Percentiles rank a stretch among this genome's conserved stretches.
Evolutionary conservation across 2,888 invertebrate species (phyloP).

Genomic region (Amiota communis): DNA sequence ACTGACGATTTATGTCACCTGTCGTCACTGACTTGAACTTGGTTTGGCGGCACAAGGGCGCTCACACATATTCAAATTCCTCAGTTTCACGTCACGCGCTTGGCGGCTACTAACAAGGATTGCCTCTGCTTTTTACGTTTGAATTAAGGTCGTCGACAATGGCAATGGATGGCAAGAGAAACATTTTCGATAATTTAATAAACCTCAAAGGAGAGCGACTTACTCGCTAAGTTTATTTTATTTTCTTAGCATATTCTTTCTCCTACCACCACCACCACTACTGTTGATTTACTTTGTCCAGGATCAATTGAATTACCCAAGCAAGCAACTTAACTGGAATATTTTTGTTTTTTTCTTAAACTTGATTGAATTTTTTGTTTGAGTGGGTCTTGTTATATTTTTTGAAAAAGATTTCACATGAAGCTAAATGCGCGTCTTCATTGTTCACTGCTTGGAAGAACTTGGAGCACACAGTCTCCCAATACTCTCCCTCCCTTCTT

Average conservation of each 20-base stretch:
- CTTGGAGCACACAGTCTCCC: slow-evolving; percentile 20
- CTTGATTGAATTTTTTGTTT: slow-evolving; percentile 5
- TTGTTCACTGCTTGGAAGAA: slow-evolving; percentile 34
- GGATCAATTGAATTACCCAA: slow-evolving; percentile 7
- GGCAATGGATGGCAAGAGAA: too few relatives aligned
- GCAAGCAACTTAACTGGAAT: not conserved
- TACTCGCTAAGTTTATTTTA: not conserved
- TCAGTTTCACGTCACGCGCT: slow-evolving; percentile 64
- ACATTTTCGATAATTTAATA: slow-evolving; percentile 29
- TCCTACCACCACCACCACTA: not conserved
- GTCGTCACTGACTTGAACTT: slow-evolving; percentile 28
- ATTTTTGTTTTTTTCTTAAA: not conserved
- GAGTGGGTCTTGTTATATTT: not conserved
- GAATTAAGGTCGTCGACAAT: slow-evolving; percentile 20
- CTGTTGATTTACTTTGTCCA: not conserved
- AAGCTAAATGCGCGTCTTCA: not conserved
- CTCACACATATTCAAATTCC: slow-evolving; percentile 68
- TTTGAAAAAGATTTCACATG: slow-evolving; percentile 27
- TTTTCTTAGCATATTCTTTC: not conserved
- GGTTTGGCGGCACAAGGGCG: too few relatives aligned
- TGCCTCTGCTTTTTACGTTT: not conserved
- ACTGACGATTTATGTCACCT: slow-evolving; percentile 71
- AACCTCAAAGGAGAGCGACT: slow-evolving; percentile 2
- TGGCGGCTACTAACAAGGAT: not conserved
- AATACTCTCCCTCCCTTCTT: not conserved